Evolutionary conservation across 2,888 invertebrate genomes (phyloP), one percentile per base, ranked within the genome.

Genomic region (Aelia acuminata): DNA sequence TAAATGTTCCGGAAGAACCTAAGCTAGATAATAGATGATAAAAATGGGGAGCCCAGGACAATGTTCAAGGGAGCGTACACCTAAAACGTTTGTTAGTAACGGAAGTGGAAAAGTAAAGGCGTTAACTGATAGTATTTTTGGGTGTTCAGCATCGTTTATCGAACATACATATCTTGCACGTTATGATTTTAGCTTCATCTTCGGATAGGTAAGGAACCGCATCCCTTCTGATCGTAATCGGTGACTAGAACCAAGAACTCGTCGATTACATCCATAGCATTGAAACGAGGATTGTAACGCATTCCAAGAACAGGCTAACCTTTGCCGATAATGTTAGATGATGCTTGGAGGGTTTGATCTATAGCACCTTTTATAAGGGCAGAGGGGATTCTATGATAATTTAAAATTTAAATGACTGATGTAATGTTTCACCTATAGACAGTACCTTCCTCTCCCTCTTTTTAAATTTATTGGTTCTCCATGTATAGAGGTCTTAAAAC

Each of bases 341-440:
- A 35, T 18, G 63, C 63, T 70, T 35, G 63, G 63, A 70, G 63
- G 63, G 5, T 70, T 70, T 70, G 63, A 70, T 26, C 63, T 70
- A 70, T 70, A 70, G n/a, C n/a, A n/a, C n/a, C n/a, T n/a, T n/a
- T n/a, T n/a, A n/a, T n/a, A n/a, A n/a, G n/a, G n/a, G n/a, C n/a
- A n/a, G n/a, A n/a, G n/a, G n/a, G n/a, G n/a, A n/a, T n/a, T n/a
- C n/a, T n/a, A n/a, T n/a, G n/a, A n/a, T n/a, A n/a, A n/a, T n/a
- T n/a, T n/a, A n/a, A n/a, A n/a, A n/a, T n/a, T n/a, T n/a, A n/a
- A n/a, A n/a, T n/a, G n/a, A n/a, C n/a, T n/a, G n/a, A n/a, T n/a
- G n/a, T n/a, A n/a, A n/a, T n/a, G n/a, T n/a, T n/a, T n/a, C n/a
- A n/a, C n/a, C n/a, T n/a, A n/a, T n/a, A n/a, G n/a, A n/a, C n/a